Evolutionary conservation across 2,888 invertebrate species (phyloP), one percentile per base, ranked within the genome.

Genomic region (Rhimphoctona megacephalus): DNA sequence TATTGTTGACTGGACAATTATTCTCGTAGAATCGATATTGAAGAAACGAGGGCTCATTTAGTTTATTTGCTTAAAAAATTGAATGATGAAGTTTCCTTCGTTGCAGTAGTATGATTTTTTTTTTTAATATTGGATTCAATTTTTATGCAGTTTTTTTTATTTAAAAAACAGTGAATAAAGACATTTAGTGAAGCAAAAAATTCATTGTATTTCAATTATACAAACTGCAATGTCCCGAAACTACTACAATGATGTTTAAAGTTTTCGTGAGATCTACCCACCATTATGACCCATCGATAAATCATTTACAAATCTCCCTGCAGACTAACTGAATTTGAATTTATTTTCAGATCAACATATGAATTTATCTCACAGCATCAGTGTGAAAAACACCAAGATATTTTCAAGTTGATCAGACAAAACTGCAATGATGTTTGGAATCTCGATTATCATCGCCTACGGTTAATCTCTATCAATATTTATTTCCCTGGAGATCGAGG

Each of bases 401-500:
- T 39, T n/a, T 3, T 43, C 22, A 43, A 25, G 22, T 67, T 52
- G 49, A 67, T 66, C 30, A 25, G 25, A 64, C 78, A 69, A 80
- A 79, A 73, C 67, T 57, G 79, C 83, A 57, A 79, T 79, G 67
- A 74, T 74, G 74, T 61, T 72, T 66, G 36, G 64, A 76, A 81
- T 70, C 66, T 66, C 76, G 64, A 72, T 85, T 73, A 72, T 66
- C 39, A 72, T 85, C 77, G 76, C 64, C 39, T 33, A 19, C 49
- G 17, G 22, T 11, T 49, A 64, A 72, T 64, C 46, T 67, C 70
- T 85, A 85, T 85, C 85, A 81, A 81, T 81, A 72, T 72, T 85
- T 85, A 85, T 81, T 85, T 85, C 81, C 81, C 85, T 22, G 14
- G 85, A 57, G 81, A 69, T 73, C 30, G 73, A 66, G n/a, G 57